phyloP scores from a whole-genome alignment of 2,888 invertebrate genomes.

The Trachelus tabidus region DNA sequence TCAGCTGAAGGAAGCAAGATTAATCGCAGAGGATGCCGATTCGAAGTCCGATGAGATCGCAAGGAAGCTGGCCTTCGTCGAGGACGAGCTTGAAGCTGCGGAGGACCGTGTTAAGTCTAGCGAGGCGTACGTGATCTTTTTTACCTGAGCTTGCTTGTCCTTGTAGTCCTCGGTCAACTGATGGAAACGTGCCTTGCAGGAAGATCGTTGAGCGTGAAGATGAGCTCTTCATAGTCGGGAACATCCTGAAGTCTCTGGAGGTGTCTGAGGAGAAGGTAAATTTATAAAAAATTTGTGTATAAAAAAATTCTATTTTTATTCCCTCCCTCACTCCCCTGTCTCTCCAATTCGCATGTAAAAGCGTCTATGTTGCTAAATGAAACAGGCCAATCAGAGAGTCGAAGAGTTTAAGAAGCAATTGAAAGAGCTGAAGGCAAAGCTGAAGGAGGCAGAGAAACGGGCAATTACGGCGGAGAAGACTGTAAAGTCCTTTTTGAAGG shows the following conservation, averaged over 20 bases:
- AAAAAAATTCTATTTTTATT: not conserved
- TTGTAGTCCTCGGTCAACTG: not conserved
- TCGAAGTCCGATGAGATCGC: conserved; percentile 78
- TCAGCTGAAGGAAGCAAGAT: conserved; percentile 75
- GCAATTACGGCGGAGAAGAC: conserved; percentile 78
- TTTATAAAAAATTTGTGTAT: not conserved
- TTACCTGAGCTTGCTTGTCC: not conserved
- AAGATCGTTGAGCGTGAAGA: conserved; percentile 79
- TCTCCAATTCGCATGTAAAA: not conserved
- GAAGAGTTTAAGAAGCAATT: conserved; percentile 72
- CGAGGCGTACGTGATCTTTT: conserved; percentile 66
- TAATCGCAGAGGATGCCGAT: conserved; percentile 78
- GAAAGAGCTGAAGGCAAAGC: conserved; percentile 48
- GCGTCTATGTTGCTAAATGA: not conserved
- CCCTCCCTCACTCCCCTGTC: not conserved
- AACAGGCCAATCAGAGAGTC: conserved; percentile 72
- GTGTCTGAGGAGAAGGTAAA: conserved; percentile 74
- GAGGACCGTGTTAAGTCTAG: conserved; percentile 76
- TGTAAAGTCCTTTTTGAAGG: conserved; percentile 78
- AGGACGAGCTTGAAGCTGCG: conserved; percentile 76
- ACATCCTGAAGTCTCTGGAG: conserved; percentile 78
- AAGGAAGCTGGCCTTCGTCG: conserved; percentile 75
- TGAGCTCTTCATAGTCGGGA: conserved; percentile 77
- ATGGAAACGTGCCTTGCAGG: conserved; percentile 37
- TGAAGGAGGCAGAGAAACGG: conserved; percentile 70